phyloP scores from a whole-genome alignment of 2,888 invertebrate species.

The Holacanthella duospinosa region DNA sequence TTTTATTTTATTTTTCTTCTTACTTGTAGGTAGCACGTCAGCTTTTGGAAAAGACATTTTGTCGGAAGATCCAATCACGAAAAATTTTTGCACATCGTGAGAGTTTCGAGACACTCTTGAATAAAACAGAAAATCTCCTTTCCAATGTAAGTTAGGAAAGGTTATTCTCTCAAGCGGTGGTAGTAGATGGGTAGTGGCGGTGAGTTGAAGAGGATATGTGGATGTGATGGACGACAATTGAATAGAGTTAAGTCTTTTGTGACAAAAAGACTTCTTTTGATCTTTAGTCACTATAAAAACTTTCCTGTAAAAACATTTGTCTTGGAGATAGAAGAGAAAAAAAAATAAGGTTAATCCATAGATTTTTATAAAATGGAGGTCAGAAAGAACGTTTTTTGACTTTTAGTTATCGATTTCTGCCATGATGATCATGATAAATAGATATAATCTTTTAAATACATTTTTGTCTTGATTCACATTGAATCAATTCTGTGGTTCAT shows the following conservation, averaged over 20 bases:
- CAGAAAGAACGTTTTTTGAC: not conserved
- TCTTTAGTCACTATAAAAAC: too few relatives aligned
- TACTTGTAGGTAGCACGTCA: conserved; percentile 72
- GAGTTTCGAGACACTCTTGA: conserved; percentile 75
- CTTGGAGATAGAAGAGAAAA: not conserved
- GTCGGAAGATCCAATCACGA: conserved; percentile 78
- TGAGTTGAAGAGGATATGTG: not conserved
- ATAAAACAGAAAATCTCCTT: conserved; percentile 70
- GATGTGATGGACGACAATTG: too few relatives aligned
- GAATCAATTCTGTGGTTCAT: too few relatives aligned
- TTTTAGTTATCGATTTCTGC: not conserved
- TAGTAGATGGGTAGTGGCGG: not conserved
- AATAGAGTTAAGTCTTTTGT: not conserved
- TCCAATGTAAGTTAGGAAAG: conserved; percentile 49
- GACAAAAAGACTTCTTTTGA: too few relatives aligned
- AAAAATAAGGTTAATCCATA: not conserved
- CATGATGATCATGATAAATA: not conserved
- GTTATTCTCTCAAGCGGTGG: not conserved
- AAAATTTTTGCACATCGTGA: conserved; percentile 84
- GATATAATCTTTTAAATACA: not conserved
- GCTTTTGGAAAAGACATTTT: conserved; percentile 74
- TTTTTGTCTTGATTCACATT: conserved; percentile 14
- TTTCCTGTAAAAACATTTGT: not conserved
- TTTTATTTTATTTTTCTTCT: conserved; percentile 8
- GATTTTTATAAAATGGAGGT: not conserved